Evolutionary conservation across 2,113 vertebrate genomes (phyloP).

Genomic region (Edolisoma coerulescens): DNA sequence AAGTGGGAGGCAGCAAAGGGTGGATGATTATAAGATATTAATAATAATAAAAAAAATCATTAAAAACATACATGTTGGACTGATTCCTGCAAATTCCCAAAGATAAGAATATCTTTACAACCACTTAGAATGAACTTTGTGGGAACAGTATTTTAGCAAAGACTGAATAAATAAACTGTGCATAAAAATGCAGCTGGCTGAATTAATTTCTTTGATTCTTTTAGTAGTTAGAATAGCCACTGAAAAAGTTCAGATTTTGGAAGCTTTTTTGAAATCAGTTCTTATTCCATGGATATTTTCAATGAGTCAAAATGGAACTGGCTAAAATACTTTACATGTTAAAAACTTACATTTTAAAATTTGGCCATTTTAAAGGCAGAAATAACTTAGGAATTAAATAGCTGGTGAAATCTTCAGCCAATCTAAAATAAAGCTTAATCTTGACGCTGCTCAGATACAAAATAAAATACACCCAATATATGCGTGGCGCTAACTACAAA

Average conservation of each 20-base stretch:
- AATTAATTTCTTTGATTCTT: neutral
- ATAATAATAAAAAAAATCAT: neutral
- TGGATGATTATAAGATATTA: neutral
- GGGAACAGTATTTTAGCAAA: neutral
- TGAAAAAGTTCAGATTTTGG: neutral
- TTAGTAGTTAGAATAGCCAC: neutral
- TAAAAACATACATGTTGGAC: neutral
- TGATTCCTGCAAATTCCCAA: neutral
- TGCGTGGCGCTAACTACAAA: neutral
- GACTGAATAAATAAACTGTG: neutral
- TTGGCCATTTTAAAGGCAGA: neutral
- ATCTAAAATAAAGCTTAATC: neutral
- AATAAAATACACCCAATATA: neutral
- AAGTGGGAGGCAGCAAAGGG: neutral
- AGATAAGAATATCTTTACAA: neutral
- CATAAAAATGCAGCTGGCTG: neutral
- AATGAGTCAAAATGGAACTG: neutral
- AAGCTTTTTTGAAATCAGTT: neutral
- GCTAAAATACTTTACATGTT: neutral
- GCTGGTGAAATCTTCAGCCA: neutral
- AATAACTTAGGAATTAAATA: neutral
- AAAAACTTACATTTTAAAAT: neutral
- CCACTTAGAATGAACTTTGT: neutral
- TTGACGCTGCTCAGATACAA: neutral
- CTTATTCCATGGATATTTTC: neutral